Conservation (phyloP, 2,888 invertebrate genomes). For the Standfussiana lucernea region DNA sequence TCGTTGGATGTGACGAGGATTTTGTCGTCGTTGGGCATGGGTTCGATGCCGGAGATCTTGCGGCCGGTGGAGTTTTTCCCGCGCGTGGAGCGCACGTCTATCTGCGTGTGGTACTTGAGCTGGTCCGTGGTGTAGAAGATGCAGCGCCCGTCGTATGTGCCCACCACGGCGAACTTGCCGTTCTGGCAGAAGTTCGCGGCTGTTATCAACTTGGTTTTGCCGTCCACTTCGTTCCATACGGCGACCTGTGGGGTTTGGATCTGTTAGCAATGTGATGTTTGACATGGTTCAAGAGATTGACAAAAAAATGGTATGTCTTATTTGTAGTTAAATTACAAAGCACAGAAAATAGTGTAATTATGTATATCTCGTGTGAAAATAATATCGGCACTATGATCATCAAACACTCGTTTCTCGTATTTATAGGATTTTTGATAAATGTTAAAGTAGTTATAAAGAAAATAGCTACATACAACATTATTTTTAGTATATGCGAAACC, state of each 20-base stretch:
- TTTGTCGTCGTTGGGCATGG: constrained; percentile 98
- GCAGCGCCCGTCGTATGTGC: constrained; percentile 99
- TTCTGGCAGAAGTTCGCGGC: constrained; percentile 99
- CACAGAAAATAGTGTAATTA: neutral
- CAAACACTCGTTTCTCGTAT: no score
- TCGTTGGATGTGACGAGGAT: constrained; percentile 99
- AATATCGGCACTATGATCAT: no score
- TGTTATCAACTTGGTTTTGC: constrained; percentile 98
- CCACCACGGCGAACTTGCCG: constrained; percentile 99
- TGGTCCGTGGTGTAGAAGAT: constrained; percentile 99
- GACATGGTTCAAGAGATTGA: neutral
- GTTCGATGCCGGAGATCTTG: constrained; percentile 99
- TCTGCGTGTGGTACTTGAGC: constrained; percentile 99
- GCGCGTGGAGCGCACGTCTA: constrained; percentile 98
- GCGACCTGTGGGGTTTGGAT: constrained; percentile 92
- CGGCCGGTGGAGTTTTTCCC: constrained; percentile 98
- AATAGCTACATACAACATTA: no score
- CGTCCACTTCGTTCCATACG: constrained; percentile 99
- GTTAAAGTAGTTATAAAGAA: no score
- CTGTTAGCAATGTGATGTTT: neutral
- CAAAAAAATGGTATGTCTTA: neutral
- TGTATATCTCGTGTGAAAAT: neutral
- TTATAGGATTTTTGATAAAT: no score
- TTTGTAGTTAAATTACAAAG: neutral
- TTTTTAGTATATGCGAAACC: no score